Evolutionary conservation across 2,888 invertebrate species (phyloP).

Genomic region (Hirtodrosophila duncani): DNA sequence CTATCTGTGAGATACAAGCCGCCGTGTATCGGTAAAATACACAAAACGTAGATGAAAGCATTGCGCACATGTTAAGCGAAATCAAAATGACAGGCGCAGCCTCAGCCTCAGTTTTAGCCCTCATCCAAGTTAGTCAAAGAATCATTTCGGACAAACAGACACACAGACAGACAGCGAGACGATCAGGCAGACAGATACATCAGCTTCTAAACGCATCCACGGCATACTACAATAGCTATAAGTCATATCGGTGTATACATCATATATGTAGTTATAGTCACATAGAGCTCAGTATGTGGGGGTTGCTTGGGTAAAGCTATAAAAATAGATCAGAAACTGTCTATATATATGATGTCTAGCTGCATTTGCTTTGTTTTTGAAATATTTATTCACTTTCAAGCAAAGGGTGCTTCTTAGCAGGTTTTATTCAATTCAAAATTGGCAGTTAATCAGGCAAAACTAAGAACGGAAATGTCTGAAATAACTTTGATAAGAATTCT

Average conservation of each 20-base stretch:
- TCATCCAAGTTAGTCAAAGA: no score
- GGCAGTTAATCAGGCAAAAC: no score
- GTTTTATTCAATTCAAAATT: no score
- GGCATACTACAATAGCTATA: no score
- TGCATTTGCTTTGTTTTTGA: constrained; percentile 18
- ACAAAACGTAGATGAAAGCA: constrained; percentile 50
- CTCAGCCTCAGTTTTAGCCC: background rate
- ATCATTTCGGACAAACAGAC: background rate
- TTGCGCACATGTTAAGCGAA: constrained; percentile 57
- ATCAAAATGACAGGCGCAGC: constrained; percentile 58
- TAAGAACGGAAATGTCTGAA: no score
- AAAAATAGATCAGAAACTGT: constrained; percentile 60
- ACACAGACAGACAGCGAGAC: constrained; percentile 13
- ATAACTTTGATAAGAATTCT: no score
- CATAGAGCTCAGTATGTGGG: constrained; percentile 10
- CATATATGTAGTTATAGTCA: constrained; percentile 17
- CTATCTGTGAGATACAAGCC: constrained; percentile 18
- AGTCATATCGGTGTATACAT: no score
- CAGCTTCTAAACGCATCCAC: constrained; percentile 34
- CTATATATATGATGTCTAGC: constrained; percentile 45
- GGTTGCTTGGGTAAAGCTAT: constrained; percentile 31
- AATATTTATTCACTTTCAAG: no score
- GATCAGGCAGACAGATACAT: constrained; percentile 23
- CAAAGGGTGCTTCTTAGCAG: no score
- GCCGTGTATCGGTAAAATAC: constrained; percentile 30